Percentiles rank a stretch among this genome's conserved stretches.
Conservation (phyloP, 2,113 vertebrate species). For the Rhineura floridana region DNA sequence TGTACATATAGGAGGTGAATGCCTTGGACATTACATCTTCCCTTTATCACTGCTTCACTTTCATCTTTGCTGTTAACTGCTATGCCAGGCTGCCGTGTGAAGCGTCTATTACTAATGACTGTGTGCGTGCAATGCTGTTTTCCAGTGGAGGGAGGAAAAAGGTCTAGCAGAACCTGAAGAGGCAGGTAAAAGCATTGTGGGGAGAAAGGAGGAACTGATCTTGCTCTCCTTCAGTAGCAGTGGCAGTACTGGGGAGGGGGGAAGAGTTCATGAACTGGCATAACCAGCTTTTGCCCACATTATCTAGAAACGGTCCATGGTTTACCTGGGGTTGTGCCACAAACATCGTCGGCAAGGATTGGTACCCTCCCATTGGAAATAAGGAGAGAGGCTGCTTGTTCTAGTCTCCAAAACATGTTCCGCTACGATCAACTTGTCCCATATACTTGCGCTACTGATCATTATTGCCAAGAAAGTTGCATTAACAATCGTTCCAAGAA, state of each 20-base stretch:
- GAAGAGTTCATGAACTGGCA: neutral
- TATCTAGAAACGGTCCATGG: neutral
- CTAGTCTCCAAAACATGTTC: too few species aligned
- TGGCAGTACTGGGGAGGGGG: too few species aligned
- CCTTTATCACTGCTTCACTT: neutral
- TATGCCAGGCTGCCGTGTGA: neutral
- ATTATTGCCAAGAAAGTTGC: neutral
- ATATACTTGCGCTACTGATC: neutral
- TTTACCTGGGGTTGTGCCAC: neutral
- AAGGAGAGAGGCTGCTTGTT: neutral
- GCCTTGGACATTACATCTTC: neutral
- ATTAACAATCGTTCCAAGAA: neutral
- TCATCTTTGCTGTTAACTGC: neutral
- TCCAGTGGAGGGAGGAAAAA: neutral
- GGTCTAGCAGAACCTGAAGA: neutral
- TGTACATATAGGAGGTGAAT: neutral
- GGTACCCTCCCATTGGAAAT: neutral
- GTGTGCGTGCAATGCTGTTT: neutral
- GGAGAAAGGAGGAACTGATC: too few species aligned
- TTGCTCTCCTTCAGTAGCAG: too few species aligned
- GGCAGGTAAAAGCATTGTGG: neutral
- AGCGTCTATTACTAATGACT: neutral
- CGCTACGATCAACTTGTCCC: neutral
- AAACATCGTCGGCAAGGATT: neutral
- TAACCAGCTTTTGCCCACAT: too few species aligned